A percentile compares a stretch with the other conserved stretches of the same genome.
phyloP scores from a whole-genome alignment of 2,113 vertebrate genomes.

The Brachypteracias leptosomus region DNA sequence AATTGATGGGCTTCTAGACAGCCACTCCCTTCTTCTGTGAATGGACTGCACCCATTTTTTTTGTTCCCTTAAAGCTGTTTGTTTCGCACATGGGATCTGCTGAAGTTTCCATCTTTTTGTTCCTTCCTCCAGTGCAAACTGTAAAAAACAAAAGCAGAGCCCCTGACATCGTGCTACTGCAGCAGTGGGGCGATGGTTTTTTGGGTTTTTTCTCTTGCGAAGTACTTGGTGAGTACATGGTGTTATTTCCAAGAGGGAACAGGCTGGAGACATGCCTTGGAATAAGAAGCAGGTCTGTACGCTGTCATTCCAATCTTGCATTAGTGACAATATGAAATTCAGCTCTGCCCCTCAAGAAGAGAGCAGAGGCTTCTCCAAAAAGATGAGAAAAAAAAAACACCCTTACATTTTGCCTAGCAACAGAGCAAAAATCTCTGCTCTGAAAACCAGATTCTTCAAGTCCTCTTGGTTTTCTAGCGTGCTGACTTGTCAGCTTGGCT shows the following conservation, averaged over 20 bases:
- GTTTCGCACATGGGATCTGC: neutral
- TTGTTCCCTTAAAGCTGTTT: neutral
- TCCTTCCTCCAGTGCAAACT: neutral
- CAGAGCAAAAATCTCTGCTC: neutral
- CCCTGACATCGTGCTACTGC: neutral
- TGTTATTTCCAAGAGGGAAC: slow-evolving; percentile 7
- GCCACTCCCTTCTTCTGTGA: neutral
- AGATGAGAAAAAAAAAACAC: neutral
- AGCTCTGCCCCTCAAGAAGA: slow-evolving; percentile 39
- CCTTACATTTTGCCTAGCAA: slow-evolving; percentile 31
- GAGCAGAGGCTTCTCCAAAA: slow-evolving; percentile 32
- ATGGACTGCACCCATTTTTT: neutral
- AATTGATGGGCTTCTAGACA: neutral
- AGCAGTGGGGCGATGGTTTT: neutral
- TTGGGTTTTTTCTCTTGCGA: neutral
- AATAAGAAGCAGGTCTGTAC: slow-evolving; percentile 29
- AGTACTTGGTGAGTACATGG: neutral
- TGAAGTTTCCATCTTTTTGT: neutral
- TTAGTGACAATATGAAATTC: slow-evolving; percentile 38
- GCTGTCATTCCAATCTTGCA: slow-evolving; percentile 22
- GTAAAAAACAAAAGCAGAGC: neutral
- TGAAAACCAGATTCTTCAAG: neutral
- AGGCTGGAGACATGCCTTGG: slow-evolving; percentile 36
- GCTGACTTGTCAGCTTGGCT: neutral
- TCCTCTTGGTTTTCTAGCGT: neutral